Evolutionary conservation across 1,140 invertebrate species (phyloP).

Genomic region (Pseudomyrmex gracilis): DNA sequence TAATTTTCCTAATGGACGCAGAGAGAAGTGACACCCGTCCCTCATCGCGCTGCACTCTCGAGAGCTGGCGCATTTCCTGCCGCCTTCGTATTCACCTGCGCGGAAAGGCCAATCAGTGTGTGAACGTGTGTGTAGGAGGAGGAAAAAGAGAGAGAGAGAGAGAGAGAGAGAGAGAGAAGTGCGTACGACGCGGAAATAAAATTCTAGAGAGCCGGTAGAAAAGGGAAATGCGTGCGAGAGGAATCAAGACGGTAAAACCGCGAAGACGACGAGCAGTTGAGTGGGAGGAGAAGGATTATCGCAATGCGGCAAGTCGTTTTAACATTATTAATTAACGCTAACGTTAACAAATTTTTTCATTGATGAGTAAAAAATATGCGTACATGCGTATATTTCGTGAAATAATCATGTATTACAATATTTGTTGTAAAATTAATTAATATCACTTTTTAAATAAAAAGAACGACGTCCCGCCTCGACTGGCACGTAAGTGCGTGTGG

Average conservation of each 20-base stretch:
- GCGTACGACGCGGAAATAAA: constrained; percentile 48
- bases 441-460: constrained; percentile 9
- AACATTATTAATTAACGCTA: not conserved
- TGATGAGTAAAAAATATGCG: constrained; percentile 17
- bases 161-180: constrained; percentile 1
- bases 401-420: not conserved
- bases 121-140: no score
- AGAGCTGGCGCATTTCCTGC: constrained; percentile 51
- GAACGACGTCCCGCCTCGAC: not conserved
- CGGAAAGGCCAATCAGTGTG: constrained; percentile 47
- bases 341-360: not conserved
- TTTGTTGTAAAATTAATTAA: constrained; percentile 22
- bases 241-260: constrained; percentile 14
- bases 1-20: constrained; percentile 77
- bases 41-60: constrained; percentile 56
- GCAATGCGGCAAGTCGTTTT: not conserved
- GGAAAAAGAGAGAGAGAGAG: no score
- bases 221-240: constrained; percentile 9
- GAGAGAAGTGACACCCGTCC: constrained; percentile 69
- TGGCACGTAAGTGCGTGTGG: not conserved
- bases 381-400: not conserved
- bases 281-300: not conserved
- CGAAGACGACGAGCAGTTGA: not conserved
- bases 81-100: constrained; percentile 58
- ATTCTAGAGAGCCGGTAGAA: constrained; percentile 6